These are phyloP conservation scores for Melopsittacus undulatus DNA, from an alignment of 2,797 vertebrate genomes.

Conservation along the genomic window DNA sequence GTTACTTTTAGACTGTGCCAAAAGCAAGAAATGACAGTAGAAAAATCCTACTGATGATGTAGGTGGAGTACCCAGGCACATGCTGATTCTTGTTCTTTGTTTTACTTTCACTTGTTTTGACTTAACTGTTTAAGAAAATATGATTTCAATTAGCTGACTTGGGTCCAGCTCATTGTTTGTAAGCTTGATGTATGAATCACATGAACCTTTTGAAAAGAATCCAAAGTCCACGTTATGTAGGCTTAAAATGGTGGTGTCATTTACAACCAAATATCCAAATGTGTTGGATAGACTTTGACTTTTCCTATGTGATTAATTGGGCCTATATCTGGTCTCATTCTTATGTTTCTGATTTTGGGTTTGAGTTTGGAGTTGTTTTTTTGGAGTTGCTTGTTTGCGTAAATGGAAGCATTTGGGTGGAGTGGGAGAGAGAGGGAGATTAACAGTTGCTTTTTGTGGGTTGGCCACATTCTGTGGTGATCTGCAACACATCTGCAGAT, in stretches of 20 bases:
- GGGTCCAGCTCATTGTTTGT: neutral
- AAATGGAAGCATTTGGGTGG: neutral
- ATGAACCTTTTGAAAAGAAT: neutral
- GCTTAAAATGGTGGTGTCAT: neutral
- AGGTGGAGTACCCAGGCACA: neutral
- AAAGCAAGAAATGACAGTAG: neutral
- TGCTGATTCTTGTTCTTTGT: neutral
- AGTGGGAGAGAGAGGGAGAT: neutral
- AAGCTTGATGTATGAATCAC: neutral
- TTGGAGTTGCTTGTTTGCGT: neutral
- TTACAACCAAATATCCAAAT: neutral
- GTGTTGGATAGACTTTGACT: neutral
- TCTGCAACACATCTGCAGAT: neutral
- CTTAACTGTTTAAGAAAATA: neutral
- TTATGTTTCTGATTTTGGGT: neutral
- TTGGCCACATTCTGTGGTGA: neutral
- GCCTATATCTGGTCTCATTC: neutral
- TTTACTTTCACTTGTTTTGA: neutral
- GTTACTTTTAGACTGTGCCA: neutral
- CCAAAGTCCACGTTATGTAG: neutral
- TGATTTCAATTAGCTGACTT: neutral
- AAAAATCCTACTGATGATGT: neutral
- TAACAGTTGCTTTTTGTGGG: neutral
- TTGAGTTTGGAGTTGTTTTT: neutral
- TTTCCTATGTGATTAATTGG: neutral